Percentiles rank a stretch among this genome's conserved stretches.
phyloP scores from a whole-genome alignment of 1,140 invertebrate genomes.

The Holotrichia oblita region DNA sequence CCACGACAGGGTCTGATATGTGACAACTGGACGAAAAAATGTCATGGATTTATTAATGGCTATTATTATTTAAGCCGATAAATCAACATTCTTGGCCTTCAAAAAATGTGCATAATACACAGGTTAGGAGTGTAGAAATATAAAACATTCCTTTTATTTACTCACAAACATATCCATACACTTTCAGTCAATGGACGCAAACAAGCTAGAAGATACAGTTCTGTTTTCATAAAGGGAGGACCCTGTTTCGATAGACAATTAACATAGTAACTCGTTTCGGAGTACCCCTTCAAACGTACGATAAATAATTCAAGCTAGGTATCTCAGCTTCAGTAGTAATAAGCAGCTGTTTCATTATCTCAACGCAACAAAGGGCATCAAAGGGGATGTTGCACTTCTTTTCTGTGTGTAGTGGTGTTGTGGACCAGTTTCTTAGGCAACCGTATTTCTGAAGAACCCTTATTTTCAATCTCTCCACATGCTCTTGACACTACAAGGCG shows the following conservation, averaged over 20 bases:
- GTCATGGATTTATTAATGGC: too few species aligned
- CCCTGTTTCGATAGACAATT: not conserved
- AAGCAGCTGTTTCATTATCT: constrained; percentile 7
- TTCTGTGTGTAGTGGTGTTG: not conserved
- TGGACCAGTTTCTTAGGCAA: constrained; percentile 3
- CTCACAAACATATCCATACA: too few species aligned
- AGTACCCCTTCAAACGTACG: not conserved
- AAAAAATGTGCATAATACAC: too few species aligned
- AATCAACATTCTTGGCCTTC: too few species aligned
- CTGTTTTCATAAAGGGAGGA: too few species aligned
- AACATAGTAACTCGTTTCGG: not conserved
- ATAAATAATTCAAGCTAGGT: constrained; percentile 1
- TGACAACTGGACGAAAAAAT: too few species aligned
- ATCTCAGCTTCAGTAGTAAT: not conserved
- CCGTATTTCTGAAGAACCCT: not conserved
- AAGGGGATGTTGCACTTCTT: constrained; percentile 5
- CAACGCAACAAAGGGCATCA: not conserved
- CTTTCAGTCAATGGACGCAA: too few species aligned
- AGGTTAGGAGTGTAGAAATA: too few species aligned
- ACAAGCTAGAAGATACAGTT: too few species aligned
- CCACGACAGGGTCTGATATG: too few species aligned
- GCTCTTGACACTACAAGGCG: constrained; percentile 5
- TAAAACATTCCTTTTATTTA: too few species aligned
- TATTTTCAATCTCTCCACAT: not conserved
- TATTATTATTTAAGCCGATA: too few species aligned